Base-by-base conservation (phyloP, 1,140 invertebrate species). In the Cotesia glomerata region DNA sequence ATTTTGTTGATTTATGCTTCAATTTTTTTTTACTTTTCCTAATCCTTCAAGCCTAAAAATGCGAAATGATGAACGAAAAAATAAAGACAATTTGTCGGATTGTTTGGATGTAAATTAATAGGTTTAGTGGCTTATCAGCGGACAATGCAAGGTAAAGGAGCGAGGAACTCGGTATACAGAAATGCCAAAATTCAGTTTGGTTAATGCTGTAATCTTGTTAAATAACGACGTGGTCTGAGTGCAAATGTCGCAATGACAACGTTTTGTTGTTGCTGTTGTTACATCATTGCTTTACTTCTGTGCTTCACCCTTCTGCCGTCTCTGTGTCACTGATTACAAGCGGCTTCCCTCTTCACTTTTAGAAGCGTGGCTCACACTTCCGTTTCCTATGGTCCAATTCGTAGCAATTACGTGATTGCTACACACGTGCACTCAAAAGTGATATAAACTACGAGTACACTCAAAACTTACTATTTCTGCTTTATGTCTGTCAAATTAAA, bases 191-290 rank as follows among this genome's bases (percentile, higher is more conserved):
- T 11, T 39, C 11, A 5, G 52, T 18, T 18, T 56, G 35, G 69
- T 64, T 71, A 72, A 72, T 63, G 71, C 45, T 34, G 63, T 72
- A 72, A 72, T 72, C 71, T 72, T 52, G 71, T 72, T 72, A 72
- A 72, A 72, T 66, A 72, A 59, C 71, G 62, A 72, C 71, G 71
- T 72, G 71, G 58, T 66, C 64, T 39, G 71, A 45, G 62, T 72
- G 39, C 71, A 64, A 72, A 72, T 72, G 35, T 49, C 52, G 52
- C 65, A 14, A 36, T 36, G 54, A 5, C 51, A 32, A 45, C 7
- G 9, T 56, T 8, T 56, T 18, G n/a, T 18, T 18, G n/a, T 18
- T 18, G 52, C 52, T 18, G n/a, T 54, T 54, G 67, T 35, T 34
- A 35, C 59, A 59, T 36, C 54, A 18, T 61, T 8, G 39, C 39